phyloP scores from a whole-genome alignment of 2,888 invertebrate genomes.

The Erebia palarica region DNA sequence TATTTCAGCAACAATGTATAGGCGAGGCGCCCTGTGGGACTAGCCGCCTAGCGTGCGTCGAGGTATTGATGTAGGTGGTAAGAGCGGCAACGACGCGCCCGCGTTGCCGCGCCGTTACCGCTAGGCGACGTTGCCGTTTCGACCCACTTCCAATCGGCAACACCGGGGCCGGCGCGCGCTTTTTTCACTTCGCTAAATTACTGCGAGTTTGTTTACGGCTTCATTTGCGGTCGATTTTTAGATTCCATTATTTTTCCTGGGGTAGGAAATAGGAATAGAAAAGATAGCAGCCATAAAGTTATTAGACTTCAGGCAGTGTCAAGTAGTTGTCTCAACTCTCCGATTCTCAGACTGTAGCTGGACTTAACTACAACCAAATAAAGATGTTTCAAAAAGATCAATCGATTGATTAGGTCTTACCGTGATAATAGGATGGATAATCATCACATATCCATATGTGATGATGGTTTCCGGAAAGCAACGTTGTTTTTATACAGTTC shows the following conservation, averaged over 20 bases:
- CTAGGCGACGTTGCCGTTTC: constrained; percentile 68
- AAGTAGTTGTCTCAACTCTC: too few species aligned
- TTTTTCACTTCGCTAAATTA: constrained; percentile 66
- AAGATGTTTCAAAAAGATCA: too few species aligned
- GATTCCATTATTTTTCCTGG: constrained; percentile 23
- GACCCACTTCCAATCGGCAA: constrained; percentile 48
- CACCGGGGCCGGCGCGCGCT: constrained; percentile 41
- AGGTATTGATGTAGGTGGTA: constrained; percentile 44
- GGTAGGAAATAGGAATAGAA: neutral
- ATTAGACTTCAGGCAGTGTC: too few species aligned
- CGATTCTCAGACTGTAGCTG: too few species aligned
- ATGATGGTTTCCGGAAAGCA: too few species aligned
- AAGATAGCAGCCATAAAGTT: too few species aligned
- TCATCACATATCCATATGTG: too few species aligned
- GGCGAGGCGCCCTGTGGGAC: constrained; percentile 21
- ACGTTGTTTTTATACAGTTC: too few species aligned
- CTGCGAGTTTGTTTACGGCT: constrained; percentile 50
- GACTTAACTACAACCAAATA: too few species aligned
- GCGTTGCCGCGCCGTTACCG: constrained; percentile 67
- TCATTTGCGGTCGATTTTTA: constrained; percentile 46
- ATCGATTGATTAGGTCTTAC: too few species aligned
- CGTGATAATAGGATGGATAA: too few species aligned
- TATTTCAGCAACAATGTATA: constrained; percentile 18
- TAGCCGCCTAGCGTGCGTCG: constrained; percentile 25
- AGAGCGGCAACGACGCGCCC: constrained; percentile 44